Base-by-base conservation (phyloP, 2,888 invertebrate species). In the Diabrotica balteata region DNA sequence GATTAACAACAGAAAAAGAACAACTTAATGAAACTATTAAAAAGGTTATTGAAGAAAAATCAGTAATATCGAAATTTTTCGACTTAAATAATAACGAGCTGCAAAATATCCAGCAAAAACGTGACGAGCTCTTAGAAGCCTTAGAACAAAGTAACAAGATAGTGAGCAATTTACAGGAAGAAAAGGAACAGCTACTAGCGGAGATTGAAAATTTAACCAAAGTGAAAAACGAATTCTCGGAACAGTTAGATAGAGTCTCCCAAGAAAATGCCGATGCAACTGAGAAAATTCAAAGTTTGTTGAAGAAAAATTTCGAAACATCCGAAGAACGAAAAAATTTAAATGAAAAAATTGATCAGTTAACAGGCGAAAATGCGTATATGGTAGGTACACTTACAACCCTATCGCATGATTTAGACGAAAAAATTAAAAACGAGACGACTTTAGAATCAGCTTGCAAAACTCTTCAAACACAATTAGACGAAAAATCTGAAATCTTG, bases 121-220 rank as follows among this genome's bases (percentile, higher is more conserved):
- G 73, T 61, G 75, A 77, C 7, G 69, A 69, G 22, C 67, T 76
- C 50, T 59, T 75, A 55, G 74, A 72, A 51, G 74, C 73, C 1
- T 62, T 76, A 8, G 75, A 76, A 62, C 67, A 73, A 69, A 75
- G 72, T 58, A 76, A 76, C 42, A 74, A 72, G 42, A 74, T 76
- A 59, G 59, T 73, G 4, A 44, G 61, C 9, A 53, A 51, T 10
- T 10, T 68, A 17, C 47, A 49, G 54, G 50, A 68, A 54, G 72
- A 73, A 54, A 72, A 64, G 47, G 43, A 44, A 17, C 67, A 68
- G 42, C 66, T 73, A 44, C 52, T 70, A 7, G 66, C 68, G 32
- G 69, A 73, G 51, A 63, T 67, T 11, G 68, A 73, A 60, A 71
- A 61, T 32, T 53, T 70, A 10, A 63, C 67, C 10, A 46, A 62